These are phyloP conservation scores for Spodoptera picta DNA, from an alignment of 2,888 invertebrate genomes.

Conservation along the genomic window DNA sequence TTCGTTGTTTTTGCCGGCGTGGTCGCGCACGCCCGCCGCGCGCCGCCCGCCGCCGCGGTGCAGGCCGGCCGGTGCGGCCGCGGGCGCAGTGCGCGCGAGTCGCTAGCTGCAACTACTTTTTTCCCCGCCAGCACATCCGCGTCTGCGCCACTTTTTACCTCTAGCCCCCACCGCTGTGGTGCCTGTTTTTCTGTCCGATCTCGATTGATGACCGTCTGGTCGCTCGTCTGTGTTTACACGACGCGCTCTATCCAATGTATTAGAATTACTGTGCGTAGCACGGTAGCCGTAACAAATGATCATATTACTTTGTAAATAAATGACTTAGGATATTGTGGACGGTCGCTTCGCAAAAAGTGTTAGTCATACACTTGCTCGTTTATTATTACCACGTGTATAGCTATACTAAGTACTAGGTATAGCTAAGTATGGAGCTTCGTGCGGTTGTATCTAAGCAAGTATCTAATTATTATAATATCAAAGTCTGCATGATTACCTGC, in stretches of 20 bases:
- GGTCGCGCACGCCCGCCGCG: constrained; percentile 7
- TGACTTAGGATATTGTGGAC: constrained; percentile 44
- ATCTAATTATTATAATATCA: constrained; percentile 25
- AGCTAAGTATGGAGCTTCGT: constrained; percentile 11
- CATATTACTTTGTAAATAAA: constrained; percentile 55
- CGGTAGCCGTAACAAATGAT: constrained; percentile 68
- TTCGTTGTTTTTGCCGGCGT: constrained; percentile 38
- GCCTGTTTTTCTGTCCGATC: constrained; percentile 75
- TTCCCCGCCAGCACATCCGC: constrained; percentile 75
- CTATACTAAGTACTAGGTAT: too few species aligned
- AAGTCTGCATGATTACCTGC: too few species aligned
- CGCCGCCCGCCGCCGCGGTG: constrained; percentile 20
- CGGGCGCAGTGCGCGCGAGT: constrained; percentile 60
- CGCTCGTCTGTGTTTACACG: constrained; percentile 72
- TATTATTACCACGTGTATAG: constrained; percentile 32
- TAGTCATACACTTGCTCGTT: constrained; percentile 40
- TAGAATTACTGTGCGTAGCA: constrained; percentile 68
- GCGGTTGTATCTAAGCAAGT: constrained; percentile 24
- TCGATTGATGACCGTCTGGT: constrained; percentile 80
- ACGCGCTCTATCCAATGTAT: constrained; percentile 52
- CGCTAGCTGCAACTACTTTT: constrained; percentile 75
- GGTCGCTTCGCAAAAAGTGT: constrained; percentile 48
- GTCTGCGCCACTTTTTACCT: constrained; percentile 80
- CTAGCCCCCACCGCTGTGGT: constrained; percentile 60
- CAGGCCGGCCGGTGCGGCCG: background rate